These are phyloP conservation scores for Argentina silus DNA, from an alignment of 2,797 vertebrate species.

Conservation along the genomic window DNA sequence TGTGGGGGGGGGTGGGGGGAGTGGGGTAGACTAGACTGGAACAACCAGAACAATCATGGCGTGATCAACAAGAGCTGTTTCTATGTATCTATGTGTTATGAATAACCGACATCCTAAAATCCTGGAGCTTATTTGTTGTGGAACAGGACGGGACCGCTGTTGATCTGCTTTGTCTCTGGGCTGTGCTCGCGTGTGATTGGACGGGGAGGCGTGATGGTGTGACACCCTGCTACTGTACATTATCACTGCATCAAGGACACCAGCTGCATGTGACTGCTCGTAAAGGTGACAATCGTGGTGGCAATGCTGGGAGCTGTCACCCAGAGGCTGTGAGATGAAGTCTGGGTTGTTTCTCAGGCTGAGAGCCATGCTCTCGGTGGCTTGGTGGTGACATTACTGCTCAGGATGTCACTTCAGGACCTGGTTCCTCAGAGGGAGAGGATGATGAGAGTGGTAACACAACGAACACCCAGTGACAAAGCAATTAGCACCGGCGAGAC, in stretches of 20 bases:
- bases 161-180: constrained; percentile 35
- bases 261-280: constrained; percentile 59
- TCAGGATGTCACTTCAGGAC: constrained; percentile 55
- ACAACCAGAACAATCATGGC: constrained; percentile 36
- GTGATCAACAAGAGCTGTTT: background rate
- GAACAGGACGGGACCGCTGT: background rate
- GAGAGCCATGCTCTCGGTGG: background rate
- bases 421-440: constrained; percentile 36
- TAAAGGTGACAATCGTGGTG: constrained; percentile 71
- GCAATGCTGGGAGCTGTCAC: constrained; percentile 67
- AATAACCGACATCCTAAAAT: constrained; percentile 19
- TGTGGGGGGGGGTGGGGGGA: constrained; percentile 31
- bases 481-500: constrained; percentile 60
- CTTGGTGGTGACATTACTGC: constrained; percentile 53
- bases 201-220: constrained; percentile 62
- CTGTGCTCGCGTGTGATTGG: constrained; percentile 37
- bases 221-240: constrained; percentile 52
- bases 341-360: constrained; percentile 31
- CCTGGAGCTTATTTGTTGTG: constrained; percentile 31
- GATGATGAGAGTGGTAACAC: constrained; percentile 51
- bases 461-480: constrained; percentile 59
- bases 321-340: constrained; percentile 64
- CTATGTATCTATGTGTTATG: background rate
- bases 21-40: background rate
- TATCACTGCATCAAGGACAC: constrained; percentile 63